These are phyloP conservation scores for Helicoverpa zea DNA, from an alignment of 1,140 invertebrate genomes.

Conservation along the genomic window DNA sequence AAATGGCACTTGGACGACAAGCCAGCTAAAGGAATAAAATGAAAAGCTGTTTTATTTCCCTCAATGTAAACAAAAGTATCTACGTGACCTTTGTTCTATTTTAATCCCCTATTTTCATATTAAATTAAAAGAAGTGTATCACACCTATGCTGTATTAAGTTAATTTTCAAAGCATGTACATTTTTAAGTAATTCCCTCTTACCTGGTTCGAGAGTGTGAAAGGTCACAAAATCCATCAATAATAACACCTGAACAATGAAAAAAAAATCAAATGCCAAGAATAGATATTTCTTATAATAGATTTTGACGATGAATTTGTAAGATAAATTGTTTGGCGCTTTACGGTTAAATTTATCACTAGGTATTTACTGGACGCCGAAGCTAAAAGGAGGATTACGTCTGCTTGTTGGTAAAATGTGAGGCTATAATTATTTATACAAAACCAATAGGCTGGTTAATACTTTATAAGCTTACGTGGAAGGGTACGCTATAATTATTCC, in stretches of 20 bases:
- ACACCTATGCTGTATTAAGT: too few species aligned
- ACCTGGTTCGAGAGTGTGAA: slow-evolving; percentile 49
- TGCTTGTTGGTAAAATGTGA: neutral
- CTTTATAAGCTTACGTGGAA: neutral
- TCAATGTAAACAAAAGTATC: neutral
- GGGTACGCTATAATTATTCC: neutral
- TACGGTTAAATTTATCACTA: slow-evolving; percentile 20
- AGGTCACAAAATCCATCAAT: slow-evolving; percentile 56
- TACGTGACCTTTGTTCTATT: neutral
- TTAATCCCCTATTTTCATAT: neutral
- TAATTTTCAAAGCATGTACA: too few species aligned
- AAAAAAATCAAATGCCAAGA: slow-evolving; percentile 47
- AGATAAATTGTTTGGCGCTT: slow-evolving; percentile 6
- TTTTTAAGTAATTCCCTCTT: too few species aligned
- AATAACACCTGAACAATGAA: slow-evolving; percentile 50
- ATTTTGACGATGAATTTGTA: slow-evolving; percentile 29
- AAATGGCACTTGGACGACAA: neutral
- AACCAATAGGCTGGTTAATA: slow-evolving; percentile 9
- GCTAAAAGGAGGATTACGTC: neutral
- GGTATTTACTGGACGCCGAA: neutral
- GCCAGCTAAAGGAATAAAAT: neutral
- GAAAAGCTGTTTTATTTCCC: neutral
- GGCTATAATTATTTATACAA: slow-evolving; percentile 13
- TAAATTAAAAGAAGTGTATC: neutral
- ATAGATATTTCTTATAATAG: slow-evolving; percentile 22